Conservation (phyloP, 2,888 invertebrate genomes). For the Harpalus rubripes region DNA sequence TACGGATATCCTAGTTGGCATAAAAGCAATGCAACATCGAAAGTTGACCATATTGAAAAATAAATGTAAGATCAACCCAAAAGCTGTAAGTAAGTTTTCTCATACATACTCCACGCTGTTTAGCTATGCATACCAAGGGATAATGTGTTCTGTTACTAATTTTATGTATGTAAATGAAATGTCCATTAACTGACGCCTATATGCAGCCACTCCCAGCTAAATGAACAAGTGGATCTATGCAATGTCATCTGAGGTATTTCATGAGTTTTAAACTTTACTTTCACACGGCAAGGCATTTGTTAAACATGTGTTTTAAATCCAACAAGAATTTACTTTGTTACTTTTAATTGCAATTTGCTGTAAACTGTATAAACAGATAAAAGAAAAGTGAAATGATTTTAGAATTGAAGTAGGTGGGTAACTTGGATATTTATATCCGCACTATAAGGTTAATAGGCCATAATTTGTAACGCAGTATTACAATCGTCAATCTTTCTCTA, state of each 20-base stretch:
- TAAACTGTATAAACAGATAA: not conserved
- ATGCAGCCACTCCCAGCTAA: slow-evolving; percentile 28
- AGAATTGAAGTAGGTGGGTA: no score
- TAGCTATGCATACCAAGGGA: slow-evolving; percentile 27
- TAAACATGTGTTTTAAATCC: not conserved
- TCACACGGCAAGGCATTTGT: slow-evolving; percentile 22
- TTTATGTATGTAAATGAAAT: slow-evolving; percentile 52
- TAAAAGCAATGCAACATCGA: no score
- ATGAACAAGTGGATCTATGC: slow-evolving; percentile 51
- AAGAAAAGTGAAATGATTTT: not conserved
- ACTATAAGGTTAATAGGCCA: no score
- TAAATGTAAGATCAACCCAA: not conserved
- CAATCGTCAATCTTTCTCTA: no score
- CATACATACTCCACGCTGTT: slow-evolving; percentile 4
- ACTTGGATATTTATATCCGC: no score
- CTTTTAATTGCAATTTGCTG: not conserved
- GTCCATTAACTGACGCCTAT: slow-evolving; percentile 44
- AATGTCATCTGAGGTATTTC: slow-evolving; percentile 42
- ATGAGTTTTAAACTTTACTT: slow-evolving; percentile 20
- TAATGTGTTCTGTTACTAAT: slow-evolving; percentile 49
- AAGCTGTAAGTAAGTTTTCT: not conserved
- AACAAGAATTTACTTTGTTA: not conserved
- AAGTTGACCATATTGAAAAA: no score
- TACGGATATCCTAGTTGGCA: no score
- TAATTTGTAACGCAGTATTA: no score